Conservation (phyloP, 2,888 invertebrate species). For the Eilema caniola region DNA sequence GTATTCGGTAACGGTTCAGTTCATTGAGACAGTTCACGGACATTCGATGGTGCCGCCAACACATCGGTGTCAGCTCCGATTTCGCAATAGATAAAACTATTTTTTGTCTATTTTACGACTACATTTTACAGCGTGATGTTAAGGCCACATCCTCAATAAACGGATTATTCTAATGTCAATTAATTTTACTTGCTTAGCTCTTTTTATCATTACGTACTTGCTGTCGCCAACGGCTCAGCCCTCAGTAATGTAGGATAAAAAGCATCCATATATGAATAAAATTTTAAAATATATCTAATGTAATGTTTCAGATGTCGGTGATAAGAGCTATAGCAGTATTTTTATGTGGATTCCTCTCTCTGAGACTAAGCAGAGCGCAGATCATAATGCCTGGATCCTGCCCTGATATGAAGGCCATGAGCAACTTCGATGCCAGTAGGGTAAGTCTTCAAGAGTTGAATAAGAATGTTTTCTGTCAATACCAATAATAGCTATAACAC, state of each 20-base stretch:
- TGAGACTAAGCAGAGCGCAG: constrained; percentile 77
- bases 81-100: background rate
- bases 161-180: background rate
- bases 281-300: constrained; percentile 3
- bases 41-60: too few relatives aligned
- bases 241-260: too few relatives aligned
- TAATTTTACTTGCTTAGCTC: background rate
- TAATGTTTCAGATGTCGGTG: constrained; percentile 76
- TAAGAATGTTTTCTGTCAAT: too few relatives aligned
- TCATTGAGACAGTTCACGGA: too few relatives aligned
- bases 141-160: constrained; percentile 1
- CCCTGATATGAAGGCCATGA: constrained; percentile 87
- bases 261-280: too few relatives aligned
- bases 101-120: background rate
- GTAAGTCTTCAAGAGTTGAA: constrained; percentile 68
- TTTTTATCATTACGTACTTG: background rate
- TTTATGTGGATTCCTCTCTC: constrained; percentile 68
- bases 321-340: constrained; percentile 76
- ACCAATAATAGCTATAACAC: too few relatives aligned
- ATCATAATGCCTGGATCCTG: constrained; percentile 89
- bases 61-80: too few relatives aligned
- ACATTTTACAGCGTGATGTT: background rate
- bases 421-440: constrained; percentile 86
- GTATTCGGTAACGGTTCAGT: too few relatives aligned
- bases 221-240: too few relatives aligned